phyloP scores from a whole-genome alignment of 2,888 invertebrate genomes.

The Neoscelio sp. region DNA sequence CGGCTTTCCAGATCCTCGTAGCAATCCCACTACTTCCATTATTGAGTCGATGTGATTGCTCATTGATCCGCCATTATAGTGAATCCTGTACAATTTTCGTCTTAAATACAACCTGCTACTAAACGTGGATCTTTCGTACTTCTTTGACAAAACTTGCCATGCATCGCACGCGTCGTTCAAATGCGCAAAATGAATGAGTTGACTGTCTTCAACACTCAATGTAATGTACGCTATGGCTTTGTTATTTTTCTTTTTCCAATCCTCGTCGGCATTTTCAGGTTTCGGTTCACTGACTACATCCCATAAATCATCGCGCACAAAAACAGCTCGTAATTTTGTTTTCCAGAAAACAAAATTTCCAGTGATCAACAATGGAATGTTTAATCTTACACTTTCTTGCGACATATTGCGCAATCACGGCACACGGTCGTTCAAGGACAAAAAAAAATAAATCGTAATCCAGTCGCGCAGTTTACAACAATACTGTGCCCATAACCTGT shows the following conservation, averaged over 20 bases:
- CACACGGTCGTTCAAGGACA: too few relatives aligned
- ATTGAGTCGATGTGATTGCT: constrained; percentile 60
- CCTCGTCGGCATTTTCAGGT: constrained; percentile 17
- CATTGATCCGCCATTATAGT: constrained; percentile 50
- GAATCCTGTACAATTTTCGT: constrained; percentile 32
- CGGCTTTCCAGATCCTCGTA: constrained; percentile 61
- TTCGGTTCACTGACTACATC: constrained; percentile 30
- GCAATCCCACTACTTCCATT: constrained; percentile 45
- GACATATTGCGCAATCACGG: too few relatives aligned
- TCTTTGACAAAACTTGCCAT: constrained; percentile 32
- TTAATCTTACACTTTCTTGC: too few relatives aligned
- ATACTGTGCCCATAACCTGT: constrained; percentile 19
- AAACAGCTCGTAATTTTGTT: constrained; percentile 60
- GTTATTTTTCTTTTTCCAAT: constrained; percentile 61
- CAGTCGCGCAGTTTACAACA: neutral
- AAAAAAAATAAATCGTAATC: too few relatives aligned
- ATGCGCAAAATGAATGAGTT: constrained; percentile 47
- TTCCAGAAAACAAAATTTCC: constrained; percentile 66
- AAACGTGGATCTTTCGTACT: constrained; percentile 25
- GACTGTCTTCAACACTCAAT: constrained; percentile 57
- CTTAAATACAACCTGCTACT: constrained; percentile 27
- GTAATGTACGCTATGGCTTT: constrained; percentile 55
- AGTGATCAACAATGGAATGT: constrained; percentile 48
- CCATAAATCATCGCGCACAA: constrained; percentile 67
- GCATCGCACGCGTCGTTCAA: constrained; percentile 36